These are phyloP conservation scores for Caenorhabditis brenneri DNA, from an alignment of 1,140 invertebrate genomes.

Conservation along the genomic window DNA sequence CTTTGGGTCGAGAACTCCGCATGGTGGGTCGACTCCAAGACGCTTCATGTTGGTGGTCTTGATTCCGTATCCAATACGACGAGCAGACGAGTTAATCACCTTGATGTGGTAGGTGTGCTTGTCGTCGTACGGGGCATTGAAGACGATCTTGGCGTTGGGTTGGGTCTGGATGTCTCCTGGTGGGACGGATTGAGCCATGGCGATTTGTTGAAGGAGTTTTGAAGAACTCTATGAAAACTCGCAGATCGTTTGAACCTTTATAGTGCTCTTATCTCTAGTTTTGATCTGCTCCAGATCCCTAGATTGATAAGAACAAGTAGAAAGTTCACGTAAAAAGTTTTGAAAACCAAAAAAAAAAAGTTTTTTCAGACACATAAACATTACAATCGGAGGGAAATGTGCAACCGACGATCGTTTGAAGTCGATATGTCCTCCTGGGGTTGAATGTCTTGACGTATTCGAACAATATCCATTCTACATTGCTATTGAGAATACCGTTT, in stretches of 20 bases:
- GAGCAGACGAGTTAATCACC: slow-evolving; percentile 48
- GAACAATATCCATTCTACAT: slow-evolving; percentile 55
- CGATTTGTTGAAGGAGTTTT: not conserved
- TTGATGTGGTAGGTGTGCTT: slow-evolving; percentile 54
- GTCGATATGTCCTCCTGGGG: slow-evolving; percentile 37
- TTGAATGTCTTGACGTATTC: slow-evolving; percentile 15
- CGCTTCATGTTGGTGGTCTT: slow-evolving; percentile 55
- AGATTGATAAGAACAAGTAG: not conserved
- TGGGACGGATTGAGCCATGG: slow-evolving; percentile 50
- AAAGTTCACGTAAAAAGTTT: not conserved
- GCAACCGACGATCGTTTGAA: slow-evolving; percentile 3
- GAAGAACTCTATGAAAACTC: no score
- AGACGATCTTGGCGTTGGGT: slow-evolving; percentile 54
- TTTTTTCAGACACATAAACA: slow-evolving; percentile 55
- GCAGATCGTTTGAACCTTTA: no score
- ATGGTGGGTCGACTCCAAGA: slow-evolving; percentile 46
- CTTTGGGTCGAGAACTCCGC: slow-evolving; percentile 52
- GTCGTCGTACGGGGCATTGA: slow-evolving; percentile 58
- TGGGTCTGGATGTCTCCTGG: slow-evolving; percentile 56
- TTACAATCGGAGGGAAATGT: slow-evolving; percentile 52
- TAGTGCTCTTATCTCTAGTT: not conserved
- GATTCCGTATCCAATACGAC: slow-evolving; percentile 51
- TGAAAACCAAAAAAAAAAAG: not conserved
- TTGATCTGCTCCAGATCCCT: not conserved
- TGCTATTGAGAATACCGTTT: slow-evolving; percentile 57